These are phyloP conservation scores for Lithobates pipiens DNA, from an alignment of 2,797 vertebrate species.

Conservation along the genomic window DNA sequence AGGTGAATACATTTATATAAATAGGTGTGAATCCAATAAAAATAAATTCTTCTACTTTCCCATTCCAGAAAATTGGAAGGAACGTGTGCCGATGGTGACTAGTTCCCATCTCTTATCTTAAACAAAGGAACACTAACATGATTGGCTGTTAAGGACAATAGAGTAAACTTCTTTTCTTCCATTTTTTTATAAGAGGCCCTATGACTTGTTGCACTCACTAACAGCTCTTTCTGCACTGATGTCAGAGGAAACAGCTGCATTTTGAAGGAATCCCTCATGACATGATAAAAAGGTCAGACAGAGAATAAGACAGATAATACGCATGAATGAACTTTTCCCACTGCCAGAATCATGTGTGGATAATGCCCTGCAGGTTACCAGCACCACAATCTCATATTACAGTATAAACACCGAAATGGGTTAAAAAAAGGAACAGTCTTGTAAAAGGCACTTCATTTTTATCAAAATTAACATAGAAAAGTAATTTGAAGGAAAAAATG, in stretches of 20 bases:
- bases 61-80: too few species aligned
- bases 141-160: background rate
- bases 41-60: too few species aligned
- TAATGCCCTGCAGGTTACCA: background rate
- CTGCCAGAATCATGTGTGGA: slow-evolving; percentile 21
- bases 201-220: background rate
- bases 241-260: slow-evolving; percentile 86
- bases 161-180: too few species aligned
- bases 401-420: background rate
- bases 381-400: background rate
- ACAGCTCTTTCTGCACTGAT: slow-evolving; percentile 75
- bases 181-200: background rate
- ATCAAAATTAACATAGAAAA: background rate
- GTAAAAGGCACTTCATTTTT: background rate
- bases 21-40: too few species aligned
- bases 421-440: background rate
- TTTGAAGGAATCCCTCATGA: slow-evolving; percentile 85
- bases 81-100: too few species aligned
- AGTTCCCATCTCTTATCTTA: too few species aligned
- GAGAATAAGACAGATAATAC: slow-evolving; percentile 7
- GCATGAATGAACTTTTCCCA: slow-evolving; percentile 32
- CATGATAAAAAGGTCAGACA: slow-evolving; percentile 80
- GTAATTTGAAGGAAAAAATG: too few species aligned
- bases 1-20: too few species aligned
- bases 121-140: background rate